phyloP scores from a whole-genome alignment of 2,797 vertebrate species.

The Pelochelys cantorii region DNA sequence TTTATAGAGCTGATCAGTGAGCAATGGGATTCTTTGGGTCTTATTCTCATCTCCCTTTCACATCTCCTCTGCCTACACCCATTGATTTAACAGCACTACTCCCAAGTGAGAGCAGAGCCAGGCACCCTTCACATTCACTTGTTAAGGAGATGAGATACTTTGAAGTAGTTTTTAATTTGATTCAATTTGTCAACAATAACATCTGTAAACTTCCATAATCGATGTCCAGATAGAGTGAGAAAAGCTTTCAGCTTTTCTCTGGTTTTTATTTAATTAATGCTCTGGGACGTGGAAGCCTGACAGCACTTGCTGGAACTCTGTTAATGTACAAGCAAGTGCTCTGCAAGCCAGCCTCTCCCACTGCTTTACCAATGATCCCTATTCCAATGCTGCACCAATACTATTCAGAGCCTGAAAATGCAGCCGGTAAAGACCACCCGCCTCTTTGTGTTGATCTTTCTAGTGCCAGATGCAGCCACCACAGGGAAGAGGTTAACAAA shows the following conservation, averaged over 20 bases:
- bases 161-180: slow-evolving; percentile 36
- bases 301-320: neutral
- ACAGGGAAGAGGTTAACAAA: neutral
- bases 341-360: neutral
- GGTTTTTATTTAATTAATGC: slow-evolving; percentile 1
- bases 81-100: neutral
- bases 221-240: slow-evolving; percentile 1
- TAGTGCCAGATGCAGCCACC: neutral
- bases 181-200: slow-evolving; percentile 25
- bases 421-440: neutral
- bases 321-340: neutral
- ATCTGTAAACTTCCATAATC: slow-evolving; percentile 27
- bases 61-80: neutral
- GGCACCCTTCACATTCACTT: neutral
- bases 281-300: neutral
- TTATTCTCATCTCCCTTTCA: neutral
- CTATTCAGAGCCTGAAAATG: neutral
- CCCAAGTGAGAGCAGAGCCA: neutral
- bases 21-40: neutral
- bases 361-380: neutral
- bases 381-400: neutral
- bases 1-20: neutral
- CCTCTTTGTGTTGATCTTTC: neutral
- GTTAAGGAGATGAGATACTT: neutral
- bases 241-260: neutral